Percentiles rank a stretch among this genome's conserved stretches.
phyloP scores from a whole-genome alignment of 2,888 invertebrate species.

The Hedychridium roseum region DNA sequence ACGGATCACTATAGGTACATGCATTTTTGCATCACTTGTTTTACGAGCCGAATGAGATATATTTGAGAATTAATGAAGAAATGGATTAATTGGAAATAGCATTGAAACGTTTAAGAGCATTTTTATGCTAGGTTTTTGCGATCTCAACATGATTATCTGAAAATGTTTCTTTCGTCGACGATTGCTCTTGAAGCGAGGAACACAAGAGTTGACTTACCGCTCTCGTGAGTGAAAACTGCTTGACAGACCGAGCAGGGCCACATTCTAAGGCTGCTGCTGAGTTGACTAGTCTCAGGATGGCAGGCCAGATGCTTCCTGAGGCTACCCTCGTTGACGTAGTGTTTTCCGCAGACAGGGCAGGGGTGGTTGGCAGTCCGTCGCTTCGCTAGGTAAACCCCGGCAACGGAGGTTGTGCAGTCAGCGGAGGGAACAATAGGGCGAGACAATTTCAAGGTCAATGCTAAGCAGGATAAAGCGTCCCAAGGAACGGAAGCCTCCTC shows the following conservation, averaged over 20 bases:
- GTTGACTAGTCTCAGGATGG: slow-evolving; percentile 89
- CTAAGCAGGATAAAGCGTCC: slow-evolving; percentile 63
- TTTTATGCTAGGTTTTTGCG: too few relatives aligned
- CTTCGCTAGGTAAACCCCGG: slow-evolving; percentile 82
- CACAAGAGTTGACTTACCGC: slow-evolving; percentile 71
- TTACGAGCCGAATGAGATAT: too few relatives aligned
- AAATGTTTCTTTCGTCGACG: not conserved
- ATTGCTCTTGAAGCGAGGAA: not conserved
- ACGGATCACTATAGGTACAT: not conserved
- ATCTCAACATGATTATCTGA: not conserved
- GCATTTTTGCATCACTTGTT: too few relatives aligned
- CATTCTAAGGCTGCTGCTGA: slow-evolving; percentile 88
- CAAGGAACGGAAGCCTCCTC: slow-evolving; percentile 54
- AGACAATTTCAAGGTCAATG: slow-evolving; percentile 65
- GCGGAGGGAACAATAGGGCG: slow-evolving; percentile 64
- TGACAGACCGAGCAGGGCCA: slow-evolving; percentile 97
- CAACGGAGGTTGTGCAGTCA: slow-evolving; percentile 65
- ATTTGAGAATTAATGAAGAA: too few relatives aligned
- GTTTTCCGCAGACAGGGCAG: slow-evolving; percentile 94
- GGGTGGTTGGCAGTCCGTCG: slow-evolving; percentile 94
- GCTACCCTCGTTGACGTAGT: slow-evolving; percentile 94
- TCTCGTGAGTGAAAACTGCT: slow-evolving; percentile 93
- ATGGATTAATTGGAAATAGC: too few relatives aligned
- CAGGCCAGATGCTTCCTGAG: slow-evolving; percentile 91
- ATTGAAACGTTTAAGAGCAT: too few relatives aligned